A percentile compares a stretch with the other conserved stretches of the same genome.
These are phyloP conservation scores for Hydractinia echinata DNA, from an alignment of 30 jellyfish, hydroid and myxozoan genomes.

Conservation along the genomic window DNA sequence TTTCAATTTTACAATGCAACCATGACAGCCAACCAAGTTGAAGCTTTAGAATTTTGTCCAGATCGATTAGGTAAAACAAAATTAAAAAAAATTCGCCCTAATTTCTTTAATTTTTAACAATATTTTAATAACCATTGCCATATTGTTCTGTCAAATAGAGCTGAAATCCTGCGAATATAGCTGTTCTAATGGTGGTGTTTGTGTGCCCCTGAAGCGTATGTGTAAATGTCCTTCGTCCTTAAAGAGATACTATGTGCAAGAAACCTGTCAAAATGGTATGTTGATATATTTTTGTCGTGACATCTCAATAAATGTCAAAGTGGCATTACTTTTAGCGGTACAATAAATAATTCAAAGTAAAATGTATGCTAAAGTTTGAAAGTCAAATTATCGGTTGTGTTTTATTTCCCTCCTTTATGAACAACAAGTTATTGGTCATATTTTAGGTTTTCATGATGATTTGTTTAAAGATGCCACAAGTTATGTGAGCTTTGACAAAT, in stretches of 20 bases:
- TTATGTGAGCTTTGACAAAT: not conserved
- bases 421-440: not conserved
- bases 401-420: no score
- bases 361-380: no score
- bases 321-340: no score
- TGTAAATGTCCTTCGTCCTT: not conserved
- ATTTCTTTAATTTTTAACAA: no score
- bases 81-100: not conserved
- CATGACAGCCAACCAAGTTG: not conserved
- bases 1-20: not conserved
- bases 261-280: not conserved
- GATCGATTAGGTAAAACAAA: slow-evolving; percentile 5
- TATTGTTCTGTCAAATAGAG: not conserved
- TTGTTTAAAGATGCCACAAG: not conserved
- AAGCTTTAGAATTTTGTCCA: slow-evolving; percentile 11
- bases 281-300: no score
- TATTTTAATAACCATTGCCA: no score
- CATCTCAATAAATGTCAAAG: no score
- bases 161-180: not conserved
- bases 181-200: not conserved
- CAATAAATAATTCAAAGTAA: no score
- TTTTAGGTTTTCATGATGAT: not conserved
- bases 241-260: not conserved
- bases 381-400: no score
- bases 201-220: not conserved